Percentiles rank a stretch among this genome's conserved stretches.
phyloP scores from a whole-genome alignment of 2,113 vertebrate species.

The Diadophis punctatus region DNA sequence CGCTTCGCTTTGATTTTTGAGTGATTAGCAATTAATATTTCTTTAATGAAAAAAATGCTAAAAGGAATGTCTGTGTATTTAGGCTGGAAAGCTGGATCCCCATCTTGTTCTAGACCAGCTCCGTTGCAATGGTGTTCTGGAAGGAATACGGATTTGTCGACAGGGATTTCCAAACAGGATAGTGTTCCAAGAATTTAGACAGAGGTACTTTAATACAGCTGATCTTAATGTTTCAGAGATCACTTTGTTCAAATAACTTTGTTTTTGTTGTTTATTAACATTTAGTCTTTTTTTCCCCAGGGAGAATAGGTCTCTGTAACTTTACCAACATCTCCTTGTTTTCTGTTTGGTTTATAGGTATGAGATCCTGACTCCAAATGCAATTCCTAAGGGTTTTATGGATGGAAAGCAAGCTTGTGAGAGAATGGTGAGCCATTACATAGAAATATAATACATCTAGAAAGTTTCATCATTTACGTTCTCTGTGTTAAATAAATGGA shows the following conservation, averaged over 20 bases:
- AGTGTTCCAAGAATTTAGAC: conserved; percentile 97
- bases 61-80: conserved; percentile 14
- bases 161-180: conserved; percentile 98
- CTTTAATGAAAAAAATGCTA: background rate
- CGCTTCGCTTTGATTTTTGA: background rate
- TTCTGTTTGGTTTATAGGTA: conserved; percentile 74
- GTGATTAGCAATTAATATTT: background rate
- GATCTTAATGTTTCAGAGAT: background rate
- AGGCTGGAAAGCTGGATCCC: conserved; percentile 95
- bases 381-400: conserved; percentile 98
- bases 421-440: conserved; percentile 80
- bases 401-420: conserved; percentile 98
- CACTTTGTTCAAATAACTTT: background rate
- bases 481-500: background rate
- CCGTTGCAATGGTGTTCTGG: conserved; percentile 92
- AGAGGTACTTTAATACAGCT: conserved; percentile 75
- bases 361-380: conserved; percentile 96
- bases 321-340: background rate
- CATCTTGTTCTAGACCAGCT: conserved; percentile 96
- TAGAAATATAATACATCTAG: background rate
- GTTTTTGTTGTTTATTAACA: background rate
- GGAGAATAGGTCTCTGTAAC: background rate
- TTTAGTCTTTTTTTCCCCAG: background rate
- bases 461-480: background rate
- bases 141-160: conserved; percentile 95